Base-by-base conservation (phyloP, 2,888 invertebrate genomes). In the Platycnemis pennipes region DNA sequence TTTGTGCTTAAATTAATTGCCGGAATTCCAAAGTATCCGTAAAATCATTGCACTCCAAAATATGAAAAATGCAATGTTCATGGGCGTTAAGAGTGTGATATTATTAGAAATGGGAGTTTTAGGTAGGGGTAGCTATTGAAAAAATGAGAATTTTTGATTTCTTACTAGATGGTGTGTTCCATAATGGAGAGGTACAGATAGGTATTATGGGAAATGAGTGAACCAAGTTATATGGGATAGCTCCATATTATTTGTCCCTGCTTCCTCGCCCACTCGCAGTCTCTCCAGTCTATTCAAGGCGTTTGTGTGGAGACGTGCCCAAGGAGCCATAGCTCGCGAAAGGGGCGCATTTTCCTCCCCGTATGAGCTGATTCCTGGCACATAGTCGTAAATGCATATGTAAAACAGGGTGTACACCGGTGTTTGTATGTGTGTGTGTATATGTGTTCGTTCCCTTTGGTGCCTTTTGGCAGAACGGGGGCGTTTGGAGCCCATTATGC, bases 381-480 rank as follows among this genome's bases (percentile, higher is more conserved):
- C 77, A 77, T 37, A 77, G 31, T 37, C 2, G 37, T 77, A 37
- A 77, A 77, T 77, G 77, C 31, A 77, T 77, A 16, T 77, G 77
- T 37, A 69, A 37, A 77, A 63, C 26, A 22, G 63, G 63, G 63
- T 63, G 63, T 63, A 16, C 19, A 26, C 63, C 26, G 63, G 63
- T 63, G 77, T n/a, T 26, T 22, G 31, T n/a, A 13, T 37, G 77
- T n/a, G 69, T 69, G 56, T 56, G 13, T 13, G 46, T 53, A 45
- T 46, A 49, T 89, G 53, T 37, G 56, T 56, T 88, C 26, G 63
- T 63, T 63, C 44, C 44, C 69, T 69, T 91, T 69, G 63, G 91
- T 56, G 44, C 69, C 63, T 91, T 91, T 91, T 91, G 91, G 91
- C 77, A 77, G 77, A 37, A 77, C 77, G 77, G 77, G 77, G 77